Evolutionary conservation across 1,140 invertebrate species (phyloP), one percentile per base, ranked within the genome.

Genomic region (Latrodectus geometricus): DNA sequence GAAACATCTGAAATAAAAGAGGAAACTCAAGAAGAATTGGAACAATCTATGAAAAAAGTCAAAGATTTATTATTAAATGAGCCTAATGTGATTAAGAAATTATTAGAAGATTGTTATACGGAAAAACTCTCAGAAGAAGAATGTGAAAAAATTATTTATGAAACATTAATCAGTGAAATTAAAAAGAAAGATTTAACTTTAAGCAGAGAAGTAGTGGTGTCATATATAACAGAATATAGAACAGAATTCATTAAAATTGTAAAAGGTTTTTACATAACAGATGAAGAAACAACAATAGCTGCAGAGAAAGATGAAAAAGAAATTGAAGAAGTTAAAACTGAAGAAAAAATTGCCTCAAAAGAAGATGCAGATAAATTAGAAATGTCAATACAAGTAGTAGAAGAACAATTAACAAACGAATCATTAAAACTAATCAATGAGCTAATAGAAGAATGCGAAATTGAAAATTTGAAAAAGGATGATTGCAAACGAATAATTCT

Each of bases 341-440:
- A 35, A 35, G 35, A 35, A 35, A 5, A 35, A 35, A 35, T 35
- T 35, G 35, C 5, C 35, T 5, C 88, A 73, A 88, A 96, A 91
- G 95, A 95, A 4, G 95, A 95, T 9, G 94, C 88, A 93, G 94
- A 89, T 94, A 91, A 73, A 61, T 74, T 88, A 73, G 87, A 85
- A n/a, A 69, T 88, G 69, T n/a, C 84, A 20, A 84, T 82, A 66
- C 74, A 72, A 14, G 73, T 85, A 61, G 48, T 52, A 35, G 56
- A 88, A 50, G 17, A 89, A 52, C 73, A 69, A 21, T 68, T 68
- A 23, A 76, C 49, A 35, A 20, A 35, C 35, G 74, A 20, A 52
- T 7, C 23, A 14, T 12, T 20, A 23, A 69, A 68, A 17, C 48
- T 69, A 69, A 4, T 21, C 23, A 17, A 9, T 5, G 65, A 35